Conservation (phyloP, 1,140 invertebrate species). For the Rhopalosiphum padi region DNA sequence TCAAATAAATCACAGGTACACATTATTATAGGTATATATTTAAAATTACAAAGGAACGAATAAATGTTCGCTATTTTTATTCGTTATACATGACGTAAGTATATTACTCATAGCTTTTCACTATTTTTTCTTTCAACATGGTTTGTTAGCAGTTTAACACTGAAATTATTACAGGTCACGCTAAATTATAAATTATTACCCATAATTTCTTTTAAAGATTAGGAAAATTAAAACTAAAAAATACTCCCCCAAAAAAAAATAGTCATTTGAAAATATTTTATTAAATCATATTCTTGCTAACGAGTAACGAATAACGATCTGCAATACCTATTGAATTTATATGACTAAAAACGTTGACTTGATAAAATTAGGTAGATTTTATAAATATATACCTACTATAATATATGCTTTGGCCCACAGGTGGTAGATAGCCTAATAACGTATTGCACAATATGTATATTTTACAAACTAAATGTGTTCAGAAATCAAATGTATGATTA, state of each 20-base stretch:
- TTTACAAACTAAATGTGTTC: no score
- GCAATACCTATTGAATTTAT: no score
- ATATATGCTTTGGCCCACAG: no score
- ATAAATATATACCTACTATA: no score
- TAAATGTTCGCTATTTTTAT: background rate
- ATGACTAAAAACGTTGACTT: no score
- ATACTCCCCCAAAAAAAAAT: background rate
- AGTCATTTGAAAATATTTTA: background rate
- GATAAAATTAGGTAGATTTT: no score
- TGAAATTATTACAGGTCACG: background rate
- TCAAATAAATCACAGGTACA: background rate
- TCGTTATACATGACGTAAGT: background rate
- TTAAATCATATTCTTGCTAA: no score
- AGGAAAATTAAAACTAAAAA: background rate
- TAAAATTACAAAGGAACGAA: background rate
- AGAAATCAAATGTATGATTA: no score
- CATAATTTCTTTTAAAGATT: background rate
- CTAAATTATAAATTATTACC: background rate
- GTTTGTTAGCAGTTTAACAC: background rate
- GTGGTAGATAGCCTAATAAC: no score
- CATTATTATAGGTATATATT: background rate
- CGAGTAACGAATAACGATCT: no score
- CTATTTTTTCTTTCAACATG: background rate
- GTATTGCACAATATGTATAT: no score
- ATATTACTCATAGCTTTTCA: background rate